Evolutionary conservation across 2,113 vertebrate genomes (phyloP), one percentile per base, ranked within the genome.

Genomic region (Paratilapia polleni): DNA sequence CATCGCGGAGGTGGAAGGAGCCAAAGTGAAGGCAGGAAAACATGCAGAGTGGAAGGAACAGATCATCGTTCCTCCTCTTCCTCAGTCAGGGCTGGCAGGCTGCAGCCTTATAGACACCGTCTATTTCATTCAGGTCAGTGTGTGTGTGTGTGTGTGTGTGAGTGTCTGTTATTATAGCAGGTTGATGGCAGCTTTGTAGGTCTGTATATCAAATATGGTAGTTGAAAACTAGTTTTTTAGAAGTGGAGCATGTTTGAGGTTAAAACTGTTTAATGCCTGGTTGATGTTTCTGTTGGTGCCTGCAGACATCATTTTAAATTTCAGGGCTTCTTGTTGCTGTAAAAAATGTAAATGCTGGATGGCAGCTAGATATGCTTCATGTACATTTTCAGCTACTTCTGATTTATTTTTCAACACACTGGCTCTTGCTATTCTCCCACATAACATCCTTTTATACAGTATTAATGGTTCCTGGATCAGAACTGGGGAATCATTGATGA

Each of bases 41-140:
- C 97, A 96, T 0, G 97, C 98, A 0, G 97, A 98, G 61, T 99
- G 98, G 98, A 96, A 89, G 63, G 98, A 99, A 91, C 98, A 99
- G 95, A 97, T 99, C 90, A 97, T 99, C 0, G 97, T 99, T 17
- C 98, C 98, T 0, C 96, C 98, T 1, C 93, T 99, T 87, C 98
- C 98, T 22, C 98, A 99, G 94, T 99, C 98, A 0, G 96, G 93
- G 1, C 93, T 99, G 17, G 95, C 96, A 0, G 96, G 98, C 87
- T 99, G 98, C 89, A 97, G 95, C 89, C 98, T 99, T 87, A 99
- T 99, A 87, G 97, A 99, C 26, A 96, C 99, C 0, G 97, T 99
- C 79, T 99, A 99, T 90, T 99, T 97, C 88, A 96, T 99, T 80
- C 98, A 99, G 94, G 98, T 98, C 62, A 28, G 86, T 24, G 22